Evolutionary conservation across 2,888 invertebrate species (phyloP).

Genomic region (Apodemia mormo): DNA sequence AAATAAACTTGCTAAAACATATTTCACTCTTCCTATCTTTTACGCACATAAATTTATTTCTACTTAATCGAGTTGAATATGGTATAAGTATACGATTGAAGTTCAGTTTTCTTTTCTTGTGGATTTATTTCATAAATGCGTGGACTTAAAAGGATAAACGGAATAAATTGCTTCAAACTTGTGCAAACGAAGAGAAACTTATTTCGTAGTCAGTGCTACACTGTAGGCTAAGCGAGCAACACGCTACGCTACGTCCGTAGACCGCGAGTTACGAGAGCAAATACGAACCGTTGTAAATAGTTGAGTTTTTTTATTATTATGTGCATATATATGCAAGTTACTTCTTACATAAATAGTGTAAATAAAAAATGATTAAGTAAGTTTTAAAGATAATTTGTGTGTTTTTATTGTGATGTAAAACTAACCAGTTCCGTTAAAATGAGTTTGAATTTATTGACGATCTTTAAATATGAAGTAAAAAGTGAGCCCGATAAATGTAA

Average conservation of each 20-base stretch:
- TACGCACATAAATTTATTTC: too few relatives aligned
- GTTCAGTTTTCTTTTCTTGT: neutral
- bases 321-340: neutral
- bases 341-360: neutral
- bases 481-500: slow-evolving; percentile 53
- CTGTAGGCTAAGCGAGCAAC: slow-evolving; percentile 66
- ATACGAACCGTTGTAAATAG: slow-evolving; percentile 44
- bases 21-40: too few relatives aligned
- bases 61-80: too few relatives aligned
- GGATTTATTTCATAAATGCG: neutral
- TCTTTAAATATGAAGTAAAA: slow-evolving; percentile 58
- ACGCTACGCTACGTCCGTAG: slow-evolving; percentile 49
- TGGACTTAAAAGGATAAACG: neutral
- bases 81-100: too few relatives aligned
- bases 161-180: slow-evolving; percentile 2
- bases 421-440: slow-evolving; percentile 50
- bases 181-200: neutral
- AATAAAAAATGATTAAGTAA: neutral
- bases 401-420: slow-evolving; percentile 1
- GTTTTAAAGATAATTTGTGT: neutral
- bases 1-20: too few relatives aligned
- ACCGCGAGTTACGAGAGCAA: slow-evolving; percentile 47
- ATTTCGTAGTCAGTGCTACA: slow-evolving; percentile 63
- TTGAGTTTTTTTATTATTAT: neutral
- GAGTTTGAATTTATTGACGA: slow-evolving; percentile 62